Base-by-base conservation (phyloP, 92 coral and sea anemone genomes). In the Phymanthus crucifer region DNA sequence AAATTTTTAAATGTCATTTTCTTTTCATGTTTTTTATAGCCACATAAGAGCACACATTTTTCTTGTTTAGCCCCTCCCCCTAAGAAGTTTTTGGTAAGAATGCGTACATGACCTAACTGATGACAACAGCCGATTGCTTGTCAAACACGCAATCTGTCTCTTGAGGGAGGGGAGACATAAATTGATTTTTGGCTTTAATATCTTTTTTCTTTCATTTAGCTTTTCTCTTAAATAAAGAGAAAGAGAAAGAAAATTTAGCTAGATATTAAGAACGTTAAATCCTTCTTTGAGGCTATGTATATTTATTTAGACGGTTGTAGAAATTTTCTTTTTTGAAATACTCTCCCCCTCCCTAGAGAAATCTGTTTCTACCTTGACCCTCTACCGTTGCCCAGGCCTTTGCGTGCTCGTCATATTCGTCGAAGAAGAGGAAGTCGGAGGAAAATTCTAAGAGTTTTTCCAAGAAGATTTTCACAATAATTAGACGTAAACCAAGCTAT, bases 311-410 rank as follows among this genome's bases (percentile, higher is more conserved):
- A 13, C 26, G 1, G 18, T 74, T 27, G 14, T 74, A 5, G 26
- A 74, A 5, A 26, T 6, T 40, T 24, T n/a, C 2, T 74, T 40
- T 11, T 40, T 43, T 46, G 16, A 32, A 12, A 17, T 5, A 1
- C 36, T 52, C 9, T 27, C 24, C 80, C 80, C 80, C n/a, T 23
- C 78, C 80, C 70, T 26, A 19, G 33, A 61, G 34, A 64, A 69
- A 58, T 77, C 3, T 26, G 14, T 10, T 38, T 18, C 65, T 77
- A 77, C 81, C 81, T 77, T 77, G 81, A 77, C 81, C 79, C 71
- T 58, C 64, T 21, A 21, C 29, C 29, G 64, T 61, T 24, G 32
- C 68, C 68, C 36, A 61, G 35, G 32, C 68, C 36, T 24, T 61
- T n/a, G n/a, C 29, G 29, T 12, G 17, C 5, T 61, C 68, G 68